Conservation (phyloP, 2,113 vertebrate species). For the human (Homo sapiens) region GRCh38 chr3:99229001-99229500, state of each 20-base stretch:
- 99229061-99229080: not conserved
- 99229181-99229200: not conserved
- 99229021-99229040: not conserved
- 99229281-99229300: not conserved
- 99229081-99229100: not conserved
- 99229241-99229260: not conserved
- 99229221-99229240: not conserved
- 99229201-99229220: not conserved
- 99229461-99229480: slow-evolving; percentile 43
- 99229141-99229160: not conserved
- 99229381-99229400: slow-evolving; percentile 58
- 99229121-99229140: not conserved
- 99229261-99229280: not conserved
- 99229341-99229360: not conserved
- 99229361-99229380: slow-evolving; percentile 3
- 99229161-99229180: not conserved
- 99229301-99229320: slow-evolving; percentile 23
- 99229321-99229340: not conserved
- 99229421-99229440: not conserved
- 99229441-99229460: slow-evolving; percentile 65
- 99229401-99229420: slow-evolving; percentile 46
- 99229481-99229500: slow-evolving; percentile 62
- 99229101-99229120: not conserved
- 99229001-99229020: not conserved
- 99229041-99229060: not conserved